Evolutionary conservation across 2,113 vertebrate species (phyloP).

Genomic region (Hemiprocne comata): DNA sequence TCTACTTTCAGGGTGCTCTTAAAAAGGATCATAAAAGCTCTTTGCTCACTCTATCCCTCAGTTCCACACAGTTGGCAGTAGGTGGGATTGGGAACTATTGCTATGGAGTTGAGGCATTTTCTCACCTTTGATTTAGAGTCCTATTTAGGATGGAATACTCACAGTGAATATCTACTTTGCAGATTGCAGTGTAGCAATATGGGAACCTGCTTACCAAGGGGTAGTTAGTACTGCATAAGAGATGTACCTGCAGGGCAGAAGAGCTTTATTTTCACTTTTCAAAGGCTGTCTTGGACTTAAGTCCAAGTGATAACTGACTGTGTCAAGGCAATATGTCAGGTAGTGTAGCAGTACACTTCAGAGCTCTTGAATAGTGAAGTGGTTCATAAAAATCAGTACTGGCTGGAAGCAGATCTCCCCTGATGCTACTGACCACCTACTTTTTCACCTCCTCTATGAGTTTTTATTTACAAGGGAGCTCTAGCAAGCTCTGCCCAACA

Average conservation of each 20-base stretch:
- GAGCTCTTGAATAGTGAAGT: not conserved
- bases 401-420: not conserved
- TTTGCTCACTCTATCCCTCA: slow-evolving; percentile 32
- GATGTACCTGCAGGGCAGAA: not conserved
- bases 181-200: not conserved
- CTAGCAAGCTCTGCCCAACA: not conserved
- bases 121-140: slow-evolving; percentile 38
- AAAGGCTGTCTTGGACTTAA: slow-evolving; percentile 29
- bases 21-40: slow-evolving; percentile 46
- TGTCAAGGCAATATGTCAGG: not conserved
- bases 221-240: slow-evolving; percentile 19
- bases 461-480: not conserved
- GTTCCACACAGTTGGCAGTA: not conserved
- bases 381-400: not conserved
- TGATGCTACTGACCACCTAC: not conserved
- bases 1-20: slow-evolving; percentile 43
- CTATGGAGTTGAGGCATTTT: not conserved
- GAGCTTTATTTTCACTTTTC: slow-evolving; percentile 41
- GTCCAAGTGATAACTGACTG: slow-evolving; percentile 3
- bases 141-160: slow-evolving; percentile 24
- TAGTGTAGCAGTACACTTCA: not conserved
- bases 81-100: not conserved
- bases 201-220: slow-evolving; percentile 29
- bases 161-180: not conserved
- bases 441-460: not conserved